Conservation (phyloP, 2,113 vertebrate genomes). For the Amphiprion percula region DNA sequence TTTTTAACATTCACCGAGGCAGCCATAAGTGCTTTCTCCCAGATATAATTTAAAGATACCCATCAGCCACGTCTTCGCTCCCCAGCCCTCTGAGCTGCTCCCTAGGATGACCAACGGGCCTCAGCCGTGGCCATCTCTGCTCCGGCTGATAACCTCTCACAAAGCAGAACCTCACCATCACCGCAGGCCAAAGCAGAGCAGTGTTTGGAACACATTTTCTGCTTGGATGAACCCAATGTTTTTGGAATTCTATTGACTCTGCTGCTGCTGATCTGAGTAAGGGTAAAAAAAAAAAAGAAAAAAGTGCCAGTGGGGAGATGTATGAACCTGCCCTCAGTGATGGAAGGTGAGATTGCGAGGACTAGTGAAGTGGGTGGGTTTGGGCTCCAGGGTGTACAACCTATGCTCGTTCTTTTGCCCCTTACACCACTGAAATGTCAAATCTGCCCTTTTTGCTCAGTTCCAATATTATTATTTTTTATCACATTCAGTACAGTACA, state of each 20-base stretch:
- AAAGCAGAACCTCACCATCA: conserved; percentile 27
- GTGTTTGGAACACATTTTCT: conserved; percentile 68
- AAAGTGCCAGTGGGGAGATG: conserved; percentile 50
- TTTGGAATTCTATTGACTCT: conserved; percentile 74
- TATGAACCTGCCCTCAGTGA: conserved; percentile 59
- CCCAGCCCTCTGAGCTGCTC: conserved; percentile 39
- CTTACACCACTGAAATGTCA: conserved; percentile 64
- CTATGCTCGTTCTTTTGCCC: conserved; percentile 32
- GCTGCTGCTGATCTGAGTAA: conserved; percentile 53
- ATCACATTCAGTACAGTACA: conserved; percentile 45
- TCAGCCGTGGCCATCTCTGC: conserved; percentile 50
- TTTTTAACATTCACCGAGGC: conserved; percentile 54
- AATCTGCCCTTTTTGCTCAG: conserved; percentile 63
- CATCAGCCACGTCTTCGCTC: conserved; percentile 52
- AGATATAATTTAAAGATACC: conserved; percentile 76
- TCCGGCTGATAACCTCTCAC: conserved; percentile 66
- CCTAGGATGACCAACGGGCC: conserved; percentile 55
- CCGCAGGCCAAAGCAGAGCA: conserved; percentile 32
- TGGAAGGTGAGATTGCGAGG: conserved; percentile 63
- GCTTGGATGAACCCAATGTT: conserved; percentile 71
- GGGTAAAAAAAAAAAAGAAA: conserved; percentile 48
- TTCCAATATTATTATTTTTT: conserved; percentile 68
- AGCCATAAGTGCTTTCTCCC: conserved; percentile 26
- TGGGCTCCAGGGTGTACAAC: conserved; percentile 55
- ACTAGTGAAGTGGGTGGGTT: conserved; percentile 34